Evolutionary conservation across 1,140 invertebrate species (phyloP).

Genomic region (Myzus persicae): DNA sequence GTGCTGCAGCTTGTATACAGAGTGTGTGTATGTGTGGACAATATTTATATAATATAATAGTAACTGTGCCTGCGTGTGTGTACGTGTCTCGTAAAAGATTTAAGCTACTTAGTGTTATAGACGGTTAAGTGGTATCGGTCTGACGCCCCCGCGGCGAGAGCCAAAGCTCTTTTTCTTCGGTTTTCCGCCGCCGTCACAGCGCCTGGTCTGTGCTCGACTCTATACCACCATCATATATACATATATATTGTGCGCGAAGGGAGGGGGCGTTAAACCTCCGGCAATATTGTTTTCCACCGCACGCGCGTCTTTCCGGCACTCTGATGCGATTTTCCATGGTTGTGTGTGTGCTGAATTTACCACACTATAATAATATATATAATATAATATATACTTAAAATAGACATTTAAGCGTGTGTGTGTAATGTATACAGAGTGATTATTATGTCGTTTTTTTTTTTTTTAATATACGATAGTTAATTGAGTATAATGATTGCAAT

Average conservation of each 20-base stretch:
- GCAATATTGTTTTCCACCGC: slow-evolving; percentile 48
- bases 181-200: slow-evolving; percentile 6
- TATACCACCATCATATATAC: neutral
- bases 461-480: no score
- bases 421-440: neutral
- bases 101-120: slow-evolving; percentile 57
- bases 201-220: neutral
- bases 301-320: slow-evolving; percentile 47
- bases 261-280: neutral
- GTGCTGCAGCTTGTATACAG: neutral
- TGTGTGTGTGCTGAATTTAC: neutral
- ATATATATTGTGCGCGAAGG: neutral
- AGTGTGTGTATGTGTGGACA: neutral
- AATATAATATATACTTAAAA: neutral
- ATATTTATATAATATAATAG: neutral
- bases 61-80: neutral
- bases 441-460: neutral
- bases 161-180: slow-evolving; percentile 48
- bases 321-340: neutral
- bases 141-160: slow-evolving; percentile 50
- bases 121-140: slow-evolving; percentile 58
- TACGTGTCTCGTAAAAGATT: slow-evolving; percentile 43
- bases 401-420: neutral
- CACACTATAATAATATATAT: no score
- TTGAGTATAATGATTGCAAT: no score